Percentiles rank a stretch among this genome's conserved stretches.
phyloP scores from a whole-genome alignment of 1,140 invertebrate species.

The Aradophagus sp. region DNA sequence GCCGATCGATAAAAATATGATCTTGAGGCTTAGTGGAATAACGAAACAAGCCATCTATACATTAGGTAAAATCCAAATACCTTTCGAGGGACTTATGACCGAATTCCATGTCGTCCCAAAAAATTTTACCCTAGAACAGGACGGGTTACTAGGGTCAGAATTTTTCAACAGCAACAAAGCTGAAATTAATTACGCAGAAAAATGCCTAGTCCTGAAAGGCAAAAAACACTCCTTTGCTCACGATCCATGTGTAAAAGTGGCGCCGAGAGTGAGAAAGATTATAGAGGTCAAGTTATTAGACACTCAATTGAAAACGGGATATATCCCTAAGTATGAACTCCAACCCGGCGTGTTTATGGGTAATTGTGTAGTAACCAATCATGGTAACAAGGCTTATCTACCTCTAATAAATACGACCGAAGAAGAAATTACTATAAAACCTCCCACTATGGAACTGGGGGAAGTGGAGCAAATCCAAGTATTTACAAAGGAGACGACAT shows the following conservation, averaged over 20 bases:
- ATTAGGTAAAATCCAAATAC: slow-evolving; percentile 10
- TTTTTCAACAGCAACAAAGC: slow-evolving; percentile 3
- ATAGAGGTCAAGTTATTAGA: neutral
- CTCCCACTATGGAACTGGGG: too few species aligned
- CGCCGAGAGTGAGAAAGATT: neutral
- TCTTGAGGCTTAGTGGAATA: slow-evolving; percentile 13
- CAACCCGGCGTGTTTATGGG: slow-evolving; percentile 2
- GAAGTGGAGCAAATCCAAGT: too few species aligned
- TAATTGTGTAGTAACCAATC: neutral
- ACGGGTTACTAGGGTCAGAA: slow-evolving; percentile 14
- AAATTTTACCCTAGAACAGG: slow-evolving; percentile 12
- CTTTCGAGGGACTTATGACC: neutral
- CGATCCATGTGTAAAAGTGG: neutral
- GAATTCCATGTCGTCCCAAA: slow-evolving; percentile 13
- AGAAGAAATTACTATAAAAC: too few species aligned
- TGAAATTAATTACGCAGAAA: slow-evolving; percentile 2
- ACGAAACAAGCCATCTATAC: slow-evolving; percentile 1
- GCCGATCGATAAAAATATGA: neutral
- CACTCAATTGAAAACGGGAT: neutral
- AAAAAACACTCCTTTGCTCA: neutral
- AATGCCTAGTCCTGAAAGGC: neutral
- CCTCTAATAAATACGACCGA: too few species aligned
- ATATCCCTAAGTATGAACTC: neutral
- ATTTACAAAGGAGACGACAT: too few species aligned
- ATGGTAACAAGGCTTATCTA: too few species aligned